Evolutionary conservation across 1,140 invertebrate species (phyloP).

Genomic region (Druon quercuslanigerum): DNA sequence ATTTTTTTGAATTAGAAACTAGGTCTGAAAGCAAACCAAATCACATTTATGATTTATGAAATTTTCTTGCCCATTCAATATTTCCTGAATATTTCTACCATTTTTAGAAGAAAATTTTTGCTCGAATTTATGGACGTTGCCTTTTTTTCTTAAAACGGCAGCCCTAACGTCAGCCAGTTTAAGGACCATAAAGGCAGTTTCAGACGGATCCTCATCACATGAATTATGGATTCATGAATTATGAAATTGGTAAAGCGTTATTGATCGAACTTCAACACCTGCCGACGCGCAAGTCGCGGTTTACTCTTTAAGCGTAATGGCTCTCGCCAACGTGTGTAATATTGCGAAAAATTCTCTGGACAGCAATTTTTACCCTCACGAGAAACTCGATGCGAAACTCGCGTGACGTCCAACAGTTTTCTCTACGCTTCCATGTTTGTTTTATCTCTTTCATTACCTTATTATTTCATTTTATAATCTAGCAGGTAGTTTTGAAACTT

Average conservation of each 20-base stretch:
- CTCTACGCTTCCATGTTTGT: conserved; percentile 20
- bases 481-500: background rate
- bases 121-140: background rate
- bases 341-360: conserved; percentile 35
- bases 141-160: background rate
- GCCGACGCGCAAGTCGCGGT: conserved; percentile 19
- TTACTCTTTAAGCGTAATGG: conserved; percentile 36
- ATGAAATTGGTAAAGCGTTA: conserved; percentile 57
- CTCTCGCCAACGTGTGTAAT: conserved; percentile 35
- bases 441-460: conserved; percentile 24
- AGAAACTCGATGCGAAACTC: conserved; percentile 40
- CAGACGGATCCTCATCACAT: conserved; percentile 38
- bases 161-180: background rate
- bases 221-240: conserved; percentile 67
- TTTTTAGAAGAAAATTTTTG: background rate
- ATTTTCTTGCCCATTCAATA: background rate
- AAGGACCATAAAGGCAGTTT: background rate
- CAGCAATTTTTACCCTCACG: conserved; percentile 2
- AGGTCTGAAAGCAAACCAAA: no score
- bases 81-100: background rate
- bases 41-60: background rate
- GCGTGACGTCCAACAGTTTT: conserved; percentile 40
- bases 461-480: conserved; percentile 25
- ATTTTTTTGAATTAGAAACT: no score
- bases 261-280: conserved; percentile 34